Base-by-base conservation (phyloP, 1,140 invertebrate genomes). In the Carposina sasakii region DNA sequence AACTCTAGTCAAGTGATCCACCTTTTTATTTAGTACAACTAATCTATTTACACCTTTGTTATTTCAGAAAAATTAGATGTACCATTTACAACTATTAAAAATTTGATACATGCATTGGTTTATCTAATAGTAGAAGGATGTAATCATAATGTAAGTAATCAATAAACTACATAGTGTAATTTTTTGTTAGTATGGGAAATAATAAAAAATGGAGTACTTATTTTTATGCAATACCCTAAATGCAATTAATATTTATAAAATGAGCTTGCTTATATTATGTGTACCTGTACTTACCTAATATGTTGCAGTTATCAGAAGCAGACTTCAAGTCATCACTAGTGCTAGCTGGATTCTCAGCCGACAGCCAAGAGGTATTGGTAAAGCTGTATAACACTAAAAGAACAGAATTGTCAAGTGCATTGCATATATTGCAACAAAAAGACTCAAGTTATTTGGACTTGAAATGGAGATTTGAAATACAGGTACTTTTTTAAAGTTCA, bases 401-500 rank as follows among this genome's bases (percentile, higher is more conserved):
- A 55, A 28, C n/a, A 34, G 74, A 81, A 36, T 26, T 82, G 15
- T 73, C 69, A 31, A 63, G 57, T 55, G 71, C 66, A 16, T 57
- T 84, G 41, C 60, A 66, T 46, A 43, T 73, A 39, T 56, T 81
- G 12, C 68, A 75, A 30, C 66, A 75, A 52, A 75, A 60, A 57
- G 75, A 81, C 47, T 63, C 68, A 1, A 64, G 43, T 6, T 82
- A 79, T 54, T 71, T 77, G 36, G 78, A 81, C 42, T 56, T 81
- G 4, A 56, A 21, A 10, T 81, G 81, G 81, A 66, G 81, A 47
- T 81, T 84, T 71, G 81, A 84, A 73, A 46, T 81, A 19, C 75
- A 81, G 74, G 77, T 81, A 59, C n/a, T n/a, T n/a, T n/a, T n/a
- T n/a, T n/a, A n/a, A n/a, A n/a, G n/a, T n/a, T n/a, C n/a, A n/a